These are phyloP conservation scores for Drosophila diplacantha DNA, from an alignment of 2,888 invertebrate species.

Conservation along the genomic window DNA sequence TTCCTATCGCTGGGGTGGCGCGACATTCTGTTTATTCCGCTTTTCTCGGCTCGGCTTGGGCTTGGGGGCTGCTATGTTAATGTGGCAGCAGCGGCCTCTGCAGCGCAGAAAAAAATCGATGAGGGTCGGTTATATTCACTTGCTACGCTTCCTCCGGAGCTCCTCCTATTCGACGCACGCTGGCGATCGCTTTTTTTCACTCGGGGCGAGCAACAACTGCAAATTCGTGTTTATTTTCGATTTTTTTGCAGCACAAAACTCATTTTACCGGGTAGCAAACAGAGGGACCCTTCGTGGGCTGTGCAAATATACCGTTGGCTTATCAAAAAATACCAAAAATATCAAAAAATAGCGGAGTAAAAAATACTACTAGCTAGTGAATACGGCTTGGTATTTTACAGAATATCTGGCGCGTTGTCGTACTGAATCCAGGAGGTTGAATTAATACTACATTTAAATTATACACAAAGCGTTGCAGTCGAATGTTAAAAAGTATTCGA, in stretches of 20 bases:
- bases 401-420: not conserved
- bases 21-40: constrained; percentile 56
- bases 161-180: constrained; percentile 32
- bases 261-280: constrained; percentile 61
- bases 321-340: not conserved
- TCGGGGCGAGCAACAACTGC: constrained; percentile 27
- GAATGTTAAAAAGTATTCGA: too few relatives aligned
- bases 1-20: constrained; percentile 88
- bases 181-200: constrained; percentile 48
- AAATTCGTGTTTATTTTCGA: constrained; percentile 36
- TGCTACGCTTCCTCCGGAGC: constrained; percentile 34
- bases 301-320: constrained; percentile 7
- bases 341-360: rapidly evolving
- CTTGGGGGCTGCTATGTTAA: constrained; percentile 48
- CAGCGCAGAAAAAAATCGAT: constrained; percentile 68
- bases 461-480: not conserved
- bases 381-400: not conserved
- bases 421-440: not conserved
- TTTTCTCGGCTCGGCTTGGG: constrained; percentile 23
- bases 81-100: constrained; percentile 49
- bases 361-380: not conserved
- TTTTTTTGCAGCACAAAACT: constrained; percentile 65
- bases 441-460: not conserved
- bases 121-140: constrained; percentile 42
- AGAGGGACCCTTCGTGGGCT: constrained; percentile 27